Conservation (phyloP, 1,140 invertebrate species). For the Nephila pilipes region DNA sequence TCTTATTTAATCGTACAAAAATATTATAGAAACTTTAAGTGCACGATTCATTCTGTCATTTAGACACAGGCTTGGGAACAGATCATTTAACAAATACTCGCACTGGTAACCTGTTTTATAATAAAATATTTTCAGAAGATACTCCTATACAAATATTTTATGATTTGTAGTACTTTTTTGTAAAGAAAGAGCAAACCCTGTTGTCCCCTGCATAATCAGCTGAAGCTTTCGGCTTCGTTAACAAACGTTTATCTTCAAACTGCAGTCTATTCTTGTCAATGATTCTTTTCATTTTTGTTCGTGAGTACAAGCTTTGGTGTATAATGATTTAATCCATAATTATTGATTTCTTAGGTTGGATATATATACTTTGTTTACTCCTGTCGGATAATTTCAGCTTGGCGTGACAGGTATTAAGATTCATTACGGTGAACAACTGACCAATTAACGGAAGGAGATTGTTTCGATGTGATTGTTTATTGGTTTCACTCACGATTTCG, state of each 20-base stretch:
- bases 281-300: not conserved
- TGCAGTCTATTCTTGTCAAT: not conserved
- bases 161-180: not conserved
- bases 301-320: not conserved
- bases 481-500: not conserved
- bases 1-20: too few relatives aligned
- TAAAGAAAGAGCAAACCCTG: not conserved
- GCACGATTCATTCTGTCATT: too few relatives aligned
- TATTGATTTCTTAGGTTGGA: not conserved
- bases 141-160: not conserved
- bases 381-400: not conserved
- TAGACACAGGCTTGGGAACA: too few relatives aligned
- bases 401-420: constrained; percentile 42
- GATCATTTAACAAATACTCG: too few relatives aligned
- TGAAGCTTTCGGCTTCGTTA: not conserved
- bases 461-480: not conserved
- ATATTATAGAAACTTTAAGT: too few relatives aligned
- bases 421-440: constrained; percentile 47
- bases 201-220: not conserved
- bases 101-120: too few relatives aligned
- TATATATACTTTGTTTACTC: not conserved
- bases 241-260: not conserved
- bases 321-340: not conserved
- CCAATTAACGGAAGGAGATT: not conserved
- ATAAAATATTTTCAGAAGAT: too few relatives aligned